Percentiles rank a stretch among this genome's conserved stretches.
Evolutionary conservation across 2,113 vertebrate species (phyloP).

Genomic region (Nipponia nippon): DNA sequence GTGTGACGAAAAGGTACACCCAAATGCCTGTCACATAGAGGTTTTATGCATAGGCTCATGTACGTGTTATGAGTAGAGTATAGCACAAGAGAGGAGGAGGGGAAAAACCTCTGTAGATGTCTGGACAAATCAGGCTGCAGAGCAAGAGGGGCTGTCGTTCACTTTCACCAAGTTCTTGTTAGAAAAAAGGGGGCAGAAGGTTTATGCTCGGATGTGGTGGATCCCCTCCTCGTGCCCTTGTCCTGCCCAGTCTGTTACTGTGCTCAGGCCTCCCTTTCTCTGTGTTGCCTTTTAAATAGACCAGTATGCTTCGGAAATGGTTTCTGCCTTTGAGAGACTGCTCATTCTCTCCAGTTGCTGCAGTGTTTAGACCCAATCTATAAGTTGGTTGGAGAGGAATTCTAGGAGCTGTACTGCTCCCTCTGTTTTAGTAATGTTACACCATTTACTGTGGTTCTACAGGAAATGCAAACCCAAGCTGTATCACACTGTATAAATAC

Average conservation of each 20-base stretch:
- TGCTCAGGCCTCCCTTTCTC: not conserved
- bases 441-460: not conserved
- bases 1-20: not conserved
- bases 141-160: fast-evolving
- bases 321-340: not conserved
- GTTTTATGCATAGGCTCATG: not conserved
- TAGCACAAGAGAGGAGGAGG: not conserved
- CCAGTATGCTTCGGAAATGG: not conserved
- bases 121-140: not conserved
- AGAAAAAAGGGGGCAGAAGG: not conserved
- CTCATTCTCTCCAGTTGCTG: not conserved
- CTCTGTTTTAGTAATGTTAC: not conserved
- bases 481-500: not conserved
- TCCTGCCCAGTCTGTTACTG: not conserved
- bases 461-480: not conserved
- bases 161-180: not conserved
- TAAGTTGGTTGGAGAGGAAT: not conserved
- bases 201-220: not conserved
- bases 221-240: not conserved
- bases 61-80: not conserved
- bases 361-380: not conserved
- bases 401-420: not conserved
- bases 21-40: not conserved
- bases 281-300: not conserved
- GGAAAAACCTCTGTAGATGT: not conserved